These are phyloP conservation scores for Amphiprion percula DNA, from an alignment of 2,113 vertebrate genomes.

Conservation along the genomic window DNA sequence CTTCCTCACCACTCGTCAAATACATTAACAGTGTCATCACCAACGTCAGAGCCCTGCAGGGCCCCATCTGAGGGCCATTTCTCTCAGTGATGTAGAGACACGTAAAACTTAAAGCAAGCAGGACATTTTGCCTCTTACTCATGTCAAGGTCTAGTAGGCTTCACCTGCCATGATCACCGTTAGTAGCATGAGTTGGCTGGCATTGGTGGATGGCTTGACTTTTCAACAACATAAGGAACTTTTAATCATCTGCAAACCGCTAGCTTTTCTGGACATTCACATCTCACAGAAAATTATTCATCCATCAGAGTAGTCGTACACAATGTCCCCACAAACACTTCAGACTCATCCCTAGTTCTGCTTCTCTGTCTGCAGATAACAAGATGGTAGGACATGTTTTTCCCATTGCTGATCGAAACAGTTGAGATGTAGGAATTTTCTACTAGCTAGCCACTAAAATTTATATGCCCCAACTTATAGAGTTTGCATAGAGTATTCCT, in stretches of 20 bases:
- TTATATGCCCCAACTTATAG: no score
- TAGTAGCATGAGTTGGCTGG: neutral
- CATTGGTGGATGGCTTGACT: neutral
- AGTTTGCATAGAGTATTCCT: no score
- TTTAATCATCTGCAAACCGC: neutral
- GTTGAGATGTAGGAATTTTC: no score
- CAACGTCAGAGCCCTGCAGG: neutral
- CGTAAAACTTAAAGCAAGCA: neutral
- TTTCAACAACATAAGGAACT: neutral
- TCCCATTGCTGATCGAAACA: no score
- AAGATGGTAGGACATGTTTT: no score
- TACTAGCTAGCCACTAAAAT: no score
- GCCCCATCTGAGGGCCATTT: neutral
- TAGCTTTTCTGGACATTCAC: no score
- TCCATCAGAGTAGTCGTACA: no score
- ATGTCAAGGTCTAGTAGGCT: neutral
- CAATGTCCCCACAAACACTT: no score
- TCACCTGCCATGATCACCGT: neutral
- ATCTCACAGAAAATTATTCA: no score
- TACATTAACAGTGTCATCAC: constrained; percentile 24
- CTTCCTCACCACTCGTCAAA: constrained; percentile 29
- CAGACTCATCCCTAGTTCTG: no score
- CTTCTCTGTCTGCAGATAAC: no score
- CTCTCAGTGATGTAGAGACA: neutral
- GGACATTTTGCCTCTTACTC: neutral